Percentiles rank a stretch among this genome's conserved stretches.
These are phyloP conservation scores for Drosophila arawakana DNA, from an alignment of 1,140 invertebrate genomes.

Conservation along the genomic window DNA sequence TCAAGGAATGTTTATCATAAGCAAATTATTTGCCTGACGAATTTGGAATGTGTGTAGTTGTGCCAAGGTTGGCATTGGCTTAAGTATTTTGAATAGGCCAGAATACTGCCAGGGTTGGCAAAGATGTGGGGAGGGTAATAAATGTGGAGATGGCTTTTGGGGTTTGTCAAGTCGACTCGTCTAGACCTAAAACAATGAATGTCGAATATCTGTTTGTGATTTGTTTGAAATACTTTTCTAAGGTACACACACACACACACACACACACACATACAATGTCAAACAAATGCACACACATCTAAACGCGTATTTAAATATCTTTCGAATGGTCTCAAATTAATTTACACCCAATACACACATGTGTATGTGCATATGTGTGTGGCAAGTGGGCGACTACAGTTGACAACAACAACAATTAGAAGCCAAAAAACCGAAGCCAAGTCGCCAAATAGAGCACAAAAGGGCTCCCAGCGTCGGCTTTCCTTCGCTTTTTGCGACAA, in stretches of 20 bases:
- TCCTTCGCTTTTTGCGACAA: neutral
- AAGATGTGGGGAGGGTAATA: neutral
- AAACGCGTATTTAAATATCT: constrained; percentile 67
- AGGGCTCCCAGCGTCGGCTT: constrained; percentile 37
- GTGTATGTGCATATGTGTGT: neutral
- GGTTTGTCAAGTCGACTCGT: constrained; percentile 56
- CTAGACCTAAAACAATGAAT: constrained; percentile 80
- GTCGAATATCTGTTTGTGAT: constrained; percentile 79
- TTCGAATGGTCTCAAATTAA: constrained; percentile 72
- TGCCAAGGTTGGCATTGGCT: neutral
- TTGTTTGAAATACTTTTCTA: constrained; percentile 79
- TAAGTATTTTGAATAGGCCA: constrained; percentile 23
- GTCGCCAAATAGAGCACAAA: constrained; percentile 48
- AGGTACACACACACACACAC: constrained; percentile 19
- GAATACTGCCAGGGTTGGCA: neutral
- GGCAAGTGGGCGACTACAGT: constrained; percentile 46
- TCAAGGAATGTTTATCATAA: constrained; percentile 47
- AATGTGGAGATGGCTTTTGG: neutral
- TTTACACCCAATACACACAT: constrained; percentile 68
- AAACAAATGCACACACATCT: constrained; percentile 3
- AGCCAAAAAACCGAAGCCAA: constrained; percentile 66
- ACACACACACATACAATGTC: neutral
- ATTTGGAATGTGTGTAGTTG: constrained; percentile 40
- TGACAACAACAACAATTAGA: constrained; percentile 72
- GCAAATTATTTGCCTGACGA: constrained; percentile 51